Evolutionary conservation across 2,113 vertebrate genomes (phyloP).

Genomic region (Sterna hirundo): DNA sequence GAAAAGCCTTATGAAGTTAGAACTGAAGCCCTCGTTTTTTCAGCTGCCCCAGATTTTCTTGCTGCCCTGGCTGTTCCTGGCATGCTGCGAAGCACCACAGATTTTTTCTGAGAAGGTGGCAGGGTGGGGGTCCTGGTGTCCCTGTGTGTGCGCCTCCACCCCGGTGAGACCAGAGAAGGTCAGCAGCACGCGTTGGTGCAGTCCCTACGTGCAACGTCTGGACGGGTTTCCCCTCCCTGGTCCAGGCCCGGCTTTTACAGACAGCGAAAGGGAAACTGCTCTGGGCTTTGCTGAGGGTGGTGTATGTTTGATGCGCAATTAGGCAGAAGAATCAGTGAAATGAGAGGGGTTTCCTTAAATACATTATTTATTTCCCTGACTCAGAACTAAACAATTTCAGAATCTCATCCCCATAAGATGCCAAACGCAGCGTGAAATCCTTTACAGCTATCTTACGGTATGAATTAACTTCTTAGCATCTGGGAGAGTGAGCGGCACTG

Average conservation of each 20-base stretch:
- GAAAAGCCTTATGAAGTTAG: neutral
- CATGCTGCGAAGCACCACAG: neutral
- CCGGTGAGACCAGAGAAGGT: neutral
- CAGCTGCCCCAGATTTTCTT: neutral
- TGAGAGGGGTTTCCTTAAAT: neutral
- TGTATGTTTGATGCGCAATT: neutral
- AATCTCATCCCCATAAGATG: neutral
- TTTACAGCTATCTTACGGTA: neutral
- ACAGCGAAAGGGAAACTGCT: neutral
- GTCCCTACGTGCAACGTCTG: neutral
- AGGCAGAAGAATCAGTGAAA: neutral
- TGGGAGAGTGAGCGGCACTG: neutral
- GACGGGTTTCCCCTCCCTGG: neutral
- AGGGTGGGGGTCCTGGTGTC: neutral
- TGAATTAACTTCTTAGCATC: neutral
- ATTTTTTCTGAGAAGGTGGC: neutral
- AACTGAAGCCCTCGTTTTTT: neutral
- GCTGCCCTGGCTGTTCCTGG: neutral
- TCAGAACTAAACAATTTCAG: neutral
- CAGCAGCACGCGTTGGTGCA: neutral
- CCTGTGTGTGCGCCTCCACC: neutral
- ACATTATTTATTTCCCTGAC: neutral
- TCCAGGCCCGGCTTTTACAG: neutral
- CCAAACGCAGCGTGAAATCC: neutral
- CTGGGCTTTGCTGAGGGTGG: neutral